phyloP scores from a whole-genome alignment of 2,888 invertebrate genomes.

The Candidula unifasciata region DNA sequence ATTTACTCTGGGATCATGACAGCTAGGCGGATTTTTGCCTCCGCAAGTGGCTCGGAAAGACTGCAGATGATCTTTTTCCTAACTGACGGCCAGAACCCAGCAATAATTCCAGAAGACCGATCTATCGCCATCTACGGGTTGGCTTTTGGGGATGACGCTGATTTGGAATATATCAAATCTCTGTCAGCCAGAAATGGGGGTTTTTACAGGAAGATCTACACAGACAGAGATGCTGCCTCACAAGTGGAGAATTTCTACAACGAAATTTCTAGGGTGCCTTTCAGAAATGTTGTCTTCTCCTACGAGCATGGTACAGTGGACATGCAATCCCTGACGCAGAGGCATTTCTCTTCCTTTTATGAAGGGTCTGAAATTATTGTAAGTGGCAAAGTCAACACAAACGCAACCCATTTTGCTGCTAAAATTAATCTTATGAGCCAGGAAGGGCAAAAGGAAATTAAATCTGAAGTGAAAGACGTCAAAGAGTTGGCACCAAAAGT shows the following conservation, averaged over 20 bases:
- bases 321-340: slow-evolving; percentile 59
- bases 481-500: neutral
- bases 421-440: neutral
- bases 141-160: slow-evolving; percentile 86
- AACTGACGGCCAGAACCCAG: slow-evolving; percentile 78
- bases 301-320: slow-evolving; percentile 59
- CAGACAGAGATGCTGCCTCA: slow-evolving; percentile 84
- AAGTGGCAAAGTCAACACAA: slow-evolving; percentile 58
- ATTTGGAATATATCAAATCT: slow-evolving; percentile 84
- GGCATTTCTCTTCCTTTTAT: slow-evolving; percentile 62
- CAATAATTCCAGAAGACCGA: slow-evolving; percentile 68
- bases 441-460: neutral
- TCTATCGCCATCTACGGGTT: slow-evolving; percentile 82
- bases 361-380: slow-evolving; percentile 66
- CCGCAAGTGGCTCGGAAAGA: slow-evolving; percentile 36
- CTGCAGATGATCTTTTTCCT: slow-evolving; percentile 77
- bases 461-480: neutral
- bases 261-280: slow-evolving; percentile 85
- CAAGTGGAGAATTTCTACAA: slow-evolving; percentile 83
- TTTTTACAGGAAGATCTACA: slow-evolving; percentile 86
- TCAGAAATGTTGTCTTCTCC: slow-evolving; percentile 81
- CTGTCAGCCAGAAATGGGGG: slow-evolving; percentile 84
- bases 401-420: neutral
- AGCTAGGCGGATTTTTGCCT: slow-evolving; percentile 57
- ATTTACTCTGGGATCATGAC: slow-evolving; percentile 61